Evolutionary conservation across 1,140 invertebrate species (phyloP).

Genomic region (Cardiocondyla obscurior): DNA sequence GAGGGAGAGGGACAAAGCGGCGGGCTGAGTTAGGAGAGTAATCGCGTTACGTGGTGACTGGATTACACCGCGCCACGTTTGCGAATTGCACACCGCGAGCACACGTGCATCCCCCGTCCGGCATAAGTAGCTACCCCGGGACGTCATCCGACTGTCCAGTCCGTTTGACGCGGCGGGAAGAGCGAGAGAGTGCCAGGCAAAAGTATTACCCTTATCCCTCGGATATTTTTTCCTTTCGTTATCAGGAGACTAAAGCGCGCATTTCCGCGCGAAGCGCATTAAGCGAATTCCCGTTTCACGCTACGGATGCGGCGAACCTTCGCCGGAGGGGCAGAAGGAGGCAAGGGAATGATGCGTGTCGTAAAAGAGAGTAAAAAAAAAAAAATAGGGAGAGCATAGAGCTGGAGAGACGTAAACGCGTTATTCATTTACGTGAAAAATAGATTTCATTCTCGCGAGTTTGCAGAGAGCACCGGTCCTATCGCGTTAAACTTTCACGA

Average conservation of each 20-base stretch:
- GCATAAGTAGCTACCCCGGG: slow-evolving; percentile 46
- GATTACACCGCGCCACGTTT: slow-evolving; percentile 73
- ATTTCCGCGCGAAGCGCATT: slow-evolving; percentile 27
- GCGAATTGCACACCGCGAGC: slow-evolving; percentile 63
- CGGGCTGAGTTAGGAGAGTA: slow-evolving; percentile 69
- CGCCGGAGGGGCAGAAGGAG: not conserved
- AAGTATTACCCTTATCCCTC: slow-evolving; percentile 49
- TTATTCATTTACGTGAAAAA: slow-evolving; percentile 37
- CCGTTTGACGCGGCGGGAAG: slow-evolving; percentile 2
- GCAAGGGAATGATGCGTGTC: slow-evolving; percentile 3
- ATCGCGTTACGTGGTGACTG: slow-evolving; percentile 75
- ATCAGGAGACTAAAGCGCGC: too few relatives aligned
- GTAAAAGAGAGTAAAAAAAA: slow-evolving; percentile 6
- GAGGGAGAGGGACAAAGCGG: slow-evolving; percentile 52
- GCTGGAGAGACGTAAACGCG: not conserved
- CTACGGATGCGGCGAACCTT: not conserved
- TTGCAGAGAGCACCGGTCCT: not conserved
- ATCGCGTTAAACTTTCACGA: slow-evolving; percentile 23
- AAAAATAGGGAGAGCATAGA: not conserved
- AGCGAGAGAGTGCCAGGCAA: not conserved
- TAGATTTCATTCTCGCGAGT: slow-evolving; percentile 25
- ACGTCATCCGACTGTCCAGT: slow-evolving; percentile 39
- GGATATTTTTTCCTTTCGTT: not conserved
- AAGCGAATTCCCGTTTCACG: slow-evolving; percentile 34
- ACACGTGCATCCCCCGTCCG: slow-evolving; percentile 34